Base-by-base conservation (phyloP, 2,113 vertebrate species). In the Chaenocephalus aceratus region DNA sequence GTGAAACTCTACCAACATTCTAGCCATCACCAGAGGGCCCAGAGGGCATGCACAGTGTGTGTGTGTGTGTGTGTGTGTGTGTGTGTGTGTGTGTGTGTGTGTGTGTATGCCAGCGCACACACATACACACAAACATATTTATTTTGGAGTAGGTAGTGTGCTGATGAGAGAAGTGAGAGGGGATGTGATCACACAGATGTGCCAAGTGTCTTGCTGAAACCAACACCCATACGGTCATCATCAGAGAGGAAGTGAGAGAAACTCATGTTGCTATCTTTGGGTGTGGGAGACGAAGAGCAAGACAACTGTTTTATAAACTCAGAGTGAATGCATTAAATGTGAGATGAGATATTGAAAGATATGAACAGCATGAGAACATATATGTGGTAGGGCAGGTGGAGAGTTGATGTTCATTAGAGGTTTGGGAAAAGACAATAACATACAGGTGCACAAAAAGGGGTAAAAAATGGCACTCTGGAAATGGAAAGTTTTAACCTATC, bases 161-260 rank as follows among this genome's bases (percentile, higher is more conserved):
- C 58, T 67, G 74, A 83, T 88, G 87, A 90, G 88, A 95, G 93
- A 95, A 95, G 93, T 95, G 94, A 94, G 93, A 95, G 88, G 91
- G 95, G 92, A 95, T 95, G 93, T 95, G 88, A 91, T 86, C 72
- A 89, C 87, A 94, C 93, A 94, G 93, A 94, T 95, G 93, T 88
- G 88, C 84, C 79, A 90, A 85, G 88, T 81, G 91, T 88, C 88
- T 85, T 86, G 86, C 81, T 87, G 93, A 96, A 95, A 95, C 93
- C 82, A 86, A 63, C 86, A 75, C 87, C 91, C 94, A 95, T 93
- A 94, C 94, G 93, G 93, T 91, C 90, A 90, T 87, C 87, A 88
- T 85, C 72, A 88, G 84, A 93, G 93, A 90, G 95, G 94, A 95
- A 95, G 93, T 94, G 94, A 95, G 87, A 94, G 79, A 88, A 88